phyloP scores from a whole-genome alignment of 2,797 vertebrate genomes.

The Malacoraja senta region DNA sequence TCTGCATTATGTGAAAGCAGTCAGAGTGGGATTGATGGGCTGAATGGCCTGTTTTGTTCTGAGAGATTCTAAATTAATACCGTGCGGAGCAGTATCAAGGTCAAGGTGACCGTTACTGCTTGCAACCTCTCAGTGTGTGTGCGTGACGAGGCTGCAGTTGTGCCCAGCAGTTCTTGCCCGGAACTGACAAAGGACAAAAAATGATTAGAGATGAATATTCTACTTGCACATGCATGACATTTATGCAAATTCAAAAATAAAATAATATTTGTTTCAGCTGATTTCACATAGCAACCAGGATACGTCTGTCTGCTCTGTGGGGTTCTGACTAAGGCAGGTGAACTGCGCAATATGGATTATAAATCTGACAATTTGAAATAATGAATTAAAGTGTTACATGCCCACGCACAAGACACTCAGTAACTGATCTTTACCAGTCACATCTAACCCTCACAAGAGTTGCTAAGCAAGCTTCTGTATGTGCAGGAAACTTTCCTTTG shows the following conservation, averaged over 20 bases:
- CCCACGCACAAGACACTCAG: neutral
- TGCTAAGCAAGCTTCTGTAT: neutral
- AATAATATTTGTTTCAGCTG: neutral
- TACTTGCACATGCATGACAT: neutral
- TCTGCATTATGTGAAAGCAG: neutral
- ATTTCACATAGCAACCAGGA: constrained; percentile 3
- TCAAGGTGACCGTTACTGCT: neutral
- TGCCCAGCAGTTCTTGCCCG: neutral
- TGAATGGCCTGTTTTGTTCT: neutral
- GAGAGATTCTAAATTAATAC: neutral
- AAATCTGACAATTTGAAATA: constrained; percentile 26
- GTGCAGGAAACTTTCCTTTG: neutral
- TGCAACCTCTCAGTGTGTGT: neutral
- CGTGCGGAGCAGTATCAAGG: neutral
- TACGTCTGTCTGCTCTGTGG: neutral
- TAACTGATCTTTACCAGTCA: constrained; percentile 8
- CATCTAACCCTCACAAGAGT: neutral
- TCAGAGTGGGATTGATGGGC: neutral
- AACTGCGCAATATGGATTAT: neutral
- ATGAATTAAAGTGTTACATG: neutral
- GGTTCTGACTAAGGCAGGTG: neutral
- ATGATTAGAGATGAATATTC: neutral
- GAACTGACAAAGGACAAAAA: neutral
- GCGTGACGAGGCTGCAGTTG: neutral
- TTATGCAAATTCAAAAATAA: neutral